A percentile compares a stretch with the other conserved stretches of the same genome.
Evolutionary conservation across 2,797 vertebrate species (phyloP).

Genomic region (Sarcoramphus papa): DNA sequence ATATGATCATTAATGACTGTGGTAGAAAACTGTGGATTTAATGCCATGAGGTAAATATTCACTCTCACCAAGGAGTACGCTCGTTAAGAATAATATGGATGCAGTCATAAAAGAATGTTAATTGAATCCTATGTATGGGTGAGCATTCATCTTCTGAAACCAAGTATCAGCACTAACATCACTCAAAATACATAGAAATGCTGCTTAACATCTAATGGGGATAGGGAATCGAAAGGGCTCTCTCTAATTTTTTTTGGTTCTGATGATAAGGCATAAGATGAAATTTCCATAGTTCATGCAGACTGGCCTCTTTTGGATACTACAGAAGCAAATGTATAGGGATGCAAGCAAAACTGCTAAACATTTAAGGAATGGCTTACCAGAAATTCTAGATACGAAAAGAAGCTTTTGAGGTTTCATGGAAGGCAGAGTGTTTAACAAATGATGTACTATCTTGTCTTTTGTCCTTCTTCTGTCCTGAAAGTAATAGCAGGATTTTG

Average conservation of each 20-base stretch:
- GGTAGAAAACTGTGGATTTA: conserved; percentile 45
- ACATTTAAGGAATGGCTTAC: not conserved
- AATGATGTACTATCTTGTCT: not conserved
- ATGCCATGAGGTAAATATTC: conserved; percentile 50
- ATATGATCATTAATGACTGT: conserved; percentile 47
- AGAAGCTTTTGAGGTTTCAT: not conserved
- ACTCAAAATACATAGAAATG: not conserved
- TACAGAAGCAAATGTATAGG: not conserved
- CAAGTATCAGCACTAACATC: not conserved
- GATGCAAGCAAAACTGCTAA: not conserved
- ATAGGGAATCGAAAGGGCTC: not conserved
- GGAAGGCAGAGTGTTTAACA: not conserved
- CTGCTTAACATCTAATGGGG: not conserved
- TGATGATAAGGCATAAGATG: not conserved
- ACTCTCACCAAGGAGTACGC: conserved; percentile 25
- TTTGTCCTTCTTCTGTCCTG: conserved; percentile 16
- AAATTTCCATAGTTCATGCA: not conserved
- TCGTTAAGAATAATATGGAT: conserved; percentile 45
- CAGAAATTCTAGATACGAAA: not conserved
- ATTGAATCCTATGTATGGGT: conserved; percentile 25
- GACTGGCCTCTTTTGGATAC: not conserved
- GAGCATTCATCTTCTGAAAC: conserved; percentile 34
- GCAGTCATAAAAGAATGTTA: conserved; percentile 39
- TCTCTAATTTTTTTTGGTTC: not conserved
- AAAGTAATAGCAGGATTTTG: not conserved